A percentile compares a stretch with the other conserved stretches of the same genome.
Conservation (phyloP, 2,113 vertebrate species). For the Leptosomus discolor region DNA sequence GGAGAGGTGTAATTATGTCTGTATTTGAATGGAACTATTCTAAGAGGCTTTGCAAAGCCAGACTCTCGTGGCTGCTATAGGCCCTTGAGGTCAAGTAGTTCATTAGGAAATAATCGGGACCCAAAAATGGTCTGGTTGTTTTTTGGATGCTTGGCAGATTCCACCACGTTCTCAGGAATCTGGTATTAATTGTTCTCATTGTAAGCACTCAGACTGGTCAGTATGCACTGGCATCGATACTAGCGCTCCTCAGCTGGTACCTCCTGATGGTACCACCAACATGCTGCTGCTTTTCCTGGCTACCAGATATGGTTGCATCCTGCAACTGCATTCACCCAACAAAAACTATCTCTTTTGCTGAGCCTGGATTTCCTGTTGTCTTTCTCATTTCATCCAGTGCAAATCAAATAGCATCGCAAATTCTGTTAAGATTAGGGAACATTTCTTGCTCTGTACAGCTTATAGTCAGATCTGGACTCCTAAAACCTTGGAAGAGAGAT, state of each 20-base stretch:
- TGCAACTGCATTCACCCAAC: not conserved
- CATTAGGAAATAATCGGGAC: slow-evolving; percentile 20
- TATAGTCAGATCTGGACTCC: not conserved
- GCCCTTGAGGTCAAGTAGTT: slow-evolving; percentile 21
- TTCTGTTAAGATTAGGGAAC: not conserved
- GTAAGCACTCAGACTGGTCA: not conserved
- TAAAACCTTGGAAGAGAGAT: not conserved
- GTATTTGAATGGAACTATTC: slow-evolving; percentile 55
- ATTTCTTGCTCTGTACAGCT: not conserved
- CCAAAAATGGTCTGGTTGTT: slow-evolving; percentile 18
- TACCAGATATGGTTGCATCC: not conserved
- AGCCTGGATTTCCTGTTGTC: not conserved
- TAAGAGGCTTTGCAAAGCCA: slow-evolving; percentile 25
- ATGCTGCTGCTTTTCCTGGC: not conserved
- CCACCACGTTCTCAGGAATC: slow-evolving; percentile 11
- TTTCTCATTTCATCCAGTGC: not conserved
- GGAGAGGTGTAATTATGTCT: slow-evolving; percentile 53
- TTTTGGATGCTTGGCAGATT: slow-evolving; percentile 24
- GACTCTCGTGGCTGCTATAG: not conserved
- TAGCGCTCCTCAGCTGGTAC: not conserved
- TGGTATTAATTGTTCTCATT: not conserved
- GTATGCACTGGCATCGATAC: not conserved
- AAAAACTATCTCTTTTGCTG: not conserved
- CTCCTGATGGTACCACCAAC: not conserved
- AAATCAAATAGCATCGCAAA: not conserved